Percentiles rank a stretch among this genome's conserved stretches.
phyloP scores from a whole-genome alignment of 2,888 invertebrate species.

The Drosophila paranaensis region DNA sequence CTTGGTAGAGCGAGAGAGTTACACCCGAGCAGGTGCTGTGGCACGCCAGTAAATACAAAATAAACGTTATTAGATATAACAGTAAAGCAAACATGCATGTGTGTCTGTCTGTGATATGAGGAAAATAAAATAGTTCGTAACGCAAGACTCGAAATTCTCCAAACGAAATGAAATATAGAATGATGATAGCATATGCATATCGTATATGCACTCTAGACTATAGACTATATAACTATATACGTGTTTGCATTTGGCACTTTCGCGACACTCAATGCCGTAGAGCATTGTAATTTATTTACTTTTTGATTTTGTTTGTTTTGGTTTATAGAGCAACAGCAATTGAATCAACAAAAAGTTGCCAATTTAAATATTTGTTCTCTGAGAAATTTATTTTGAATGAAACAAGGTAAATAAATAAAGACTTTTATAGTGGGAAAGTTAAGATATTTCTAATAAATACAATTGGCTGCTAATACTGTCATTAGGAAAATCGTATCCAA shows the following conservation, averaged over 20 bases:
- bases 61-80: constrained; percentile 36
- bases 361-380: background rate
- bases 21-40: constrained; percentile 19
- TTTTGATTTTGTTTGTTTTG: constrained; percentile 3
- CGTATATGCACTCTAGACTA: background rate
- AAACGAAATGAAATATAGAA: background rate
- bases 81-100: constrained; percentile 36
- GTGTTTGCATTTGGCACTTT: background rate
- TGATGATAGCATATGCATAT: background rate
- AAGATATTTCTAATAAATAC: background rate
- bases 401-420: background rate
- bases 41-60: constrained; percentile 16
- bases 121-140: constrained; percentile 24
- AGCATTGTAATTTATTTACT: background rate
- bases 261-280: background rate
- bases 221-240: background rate
- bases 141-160: constrained; percentile 7
- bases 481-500: constrained; percentile 18
- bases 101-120: background rate
- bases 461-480: constrained; percentile 2
- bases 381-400: background rate
- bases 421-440: background rate
- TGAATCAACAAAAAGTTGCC: background rate
- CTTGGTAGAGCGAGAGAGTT: constrained; percentile 29
- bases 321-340: background rate